Evolutionary conservation across 2,888 invertebrate genomes (phyloP).

Genomic region (Azorinus chamasolen): DNA sequence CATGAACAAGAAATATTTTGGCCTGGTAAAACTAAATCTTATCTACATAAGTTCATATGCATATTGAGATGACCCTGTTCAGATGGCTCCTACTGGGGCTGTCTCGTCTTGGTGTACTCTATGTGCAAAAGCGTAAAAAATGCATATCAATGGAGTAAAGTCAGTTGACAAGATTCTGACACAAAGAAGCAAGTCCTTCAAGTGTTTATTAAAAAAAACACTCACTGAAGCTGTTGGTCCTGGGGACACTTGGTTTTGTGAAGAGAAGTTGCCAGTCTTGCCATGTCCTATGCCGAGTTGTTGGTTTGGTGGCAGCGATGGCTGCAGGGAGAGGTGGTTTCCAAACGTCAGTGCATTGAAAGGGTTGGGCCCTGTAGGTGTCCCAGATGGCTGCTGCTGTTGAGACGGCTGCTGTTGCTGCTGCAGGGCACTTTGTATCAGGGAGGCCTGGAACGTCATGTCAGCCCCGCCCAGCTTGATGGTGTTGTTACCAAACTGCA

Average conservation of each 20-base stretch:
- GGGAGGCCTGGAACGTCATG: slow-evolving; percentile 67
- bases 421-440: slow-evolving; percentile 78
- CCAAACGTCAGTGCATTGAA: slow-evolving; percentile 79
- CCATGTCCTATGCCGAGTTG: slow-evolving; percentile 68
- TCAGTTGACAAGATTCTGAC: no score
- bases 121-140: no score
- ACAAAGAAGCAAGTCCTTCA: no score
- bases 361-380: slow-evolving; percentile 65
- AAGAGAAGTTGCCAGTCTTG: slow-evolving; percentile 64
- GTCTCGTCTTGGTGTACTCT: no score
- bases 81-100: no score
- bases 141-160: no score
- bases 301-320: slow-evolving; percentile 50
- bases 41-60: no score
- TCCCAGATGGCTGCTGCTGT: slow-evolving; percentile 82
- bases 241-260: slow-evolving; percentile 70
- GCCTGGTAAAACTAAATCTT: no score
- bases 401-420: slow-evolving; percentile 83
- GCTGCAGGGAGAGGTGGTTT: slow-evolving; percentile 75
- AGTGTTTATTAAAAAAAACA: slow-evolving; percentile 13
- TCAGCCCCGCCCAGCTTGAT: slow-evolving; percentile 65
- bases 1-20: no score
- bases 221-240: slow-evolving; percentile 72
- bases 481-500: slow-evolving; percentile 40
- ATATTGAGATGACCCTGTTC: no score